phyloP scores from a whole-genome alignment of 2,888 invertebrate species.

The Pegoplata infirma region DNA sequence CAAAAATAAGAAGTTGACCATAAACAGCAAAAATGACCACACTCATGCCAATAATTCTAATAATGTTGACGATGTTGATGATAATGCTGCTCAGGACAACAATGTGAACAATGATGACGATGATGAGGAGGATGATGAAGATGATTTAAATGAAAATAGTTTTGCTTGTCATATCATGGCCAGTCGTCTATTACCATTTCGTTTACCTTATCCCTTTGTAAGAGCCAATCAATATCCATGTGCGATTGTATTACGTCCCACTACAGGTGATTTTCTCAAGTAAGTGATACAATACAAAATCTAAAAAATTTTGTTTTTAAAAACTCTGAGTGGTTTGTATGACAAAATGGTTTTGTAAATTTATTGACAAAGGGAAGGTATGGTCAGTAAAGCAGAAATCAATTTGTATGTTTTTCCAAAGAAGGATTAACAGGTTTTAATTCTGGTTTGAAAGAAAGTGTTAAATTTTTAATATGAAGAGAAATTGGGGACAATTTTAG shows the following conservation, averaged over 20 bases:
- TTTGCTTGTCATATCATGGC: slow-evolving; percentile 47
- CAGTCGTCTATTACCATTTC: slow-evolving; percentile 83
- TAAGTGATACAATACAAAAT: slow-evolving; percentile 78
- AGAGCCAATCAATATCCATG: slow-evolving; percentile 89
- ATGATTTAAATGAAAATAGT: slow-evolving; percentile 36
- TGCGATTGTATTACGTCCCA: slow-evolving; percentile 91
- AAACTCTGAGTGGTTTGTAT: not conserved
- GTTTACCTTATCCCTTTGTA: slow-evolving; percentile 92
- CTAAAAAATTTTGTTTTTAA: slow-evolving; percentile 5
- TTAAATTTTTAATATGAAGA: no score
- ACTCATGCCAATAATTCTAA: slow-evolving; percentile 41
- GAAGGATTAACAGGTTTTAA: no score
- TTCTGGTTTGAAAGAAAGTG: not conserved
- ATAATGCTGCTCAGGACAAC: slow-evolving; percentile 3
- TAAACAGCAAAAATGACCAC: slow-evolving; percentile 37
- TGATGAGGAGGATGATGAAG: slow-evolving; percentile 32
- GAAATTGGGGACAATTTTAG: no score
- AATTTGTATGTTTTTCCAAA: no score
- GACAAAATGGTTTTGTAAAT: slow-evolving; percentile 9
- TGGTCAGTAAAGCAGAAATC: no score
- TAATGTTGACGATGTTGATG: slow-evolving; percentile 35
- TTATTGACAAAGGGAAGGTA: not conserved
- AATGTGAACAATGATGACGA: slow-evolving; percentile 5
- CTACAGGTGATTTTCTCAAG: slow-evolving; percentile 92
- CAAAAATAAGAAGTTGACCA: slow-evolving; percentile 37